phyloP scores from a whole-genome alignment of 2,113 vertebrate species.

The Pristiophorus japonicus region DNA sequence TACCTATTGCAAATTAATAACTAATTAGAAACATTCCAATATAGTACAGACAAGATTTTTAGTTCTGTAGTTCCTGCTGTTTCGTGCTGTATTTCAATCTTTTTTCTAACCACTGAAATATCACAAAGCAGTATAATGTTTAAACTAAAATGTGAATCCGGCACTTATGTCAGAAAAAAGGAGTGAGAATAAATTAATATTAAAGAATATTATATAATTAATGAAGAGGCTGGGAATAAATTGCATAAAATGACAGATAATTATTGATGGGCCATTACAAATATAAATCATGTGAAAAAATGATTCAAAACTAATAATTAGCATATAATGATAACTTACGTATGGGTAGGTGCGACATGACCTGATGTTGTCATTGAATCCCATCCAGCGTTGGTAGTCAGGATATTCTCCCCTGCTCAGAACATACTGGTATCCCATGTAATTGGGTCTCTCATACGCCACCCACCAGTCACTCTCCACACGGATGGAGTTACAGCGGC shows the following conservation, averaged over 20 bases:
- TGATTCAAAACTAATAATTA: background rate
- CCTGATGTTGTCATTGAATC: background rate
- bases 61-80: background rate
- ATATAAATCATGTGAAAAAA: background rate
- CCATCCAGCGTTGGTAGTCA: constrained; percentile 11
- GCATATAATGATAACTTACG: background rate
- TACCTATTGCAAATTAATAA: background rate
- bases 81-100: background rate
- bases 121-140: too few relatives aligned
- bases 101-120: background rate
- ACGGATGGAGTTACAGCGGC: constrained; percentile 41
- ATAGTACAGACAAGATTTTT: background rate
- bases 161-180: background rate
- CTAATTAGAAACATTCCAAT: background rate
- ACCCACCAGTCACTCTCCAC: constrained; percentile 49
- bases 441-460: constrained; percentile 53
- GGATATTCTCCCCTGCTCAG: background rate
- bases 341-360: background rate
- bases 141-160: background rate
- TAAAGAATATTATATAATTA: background rate
- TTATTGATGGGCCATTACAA: background rate
- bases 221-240: background rate
- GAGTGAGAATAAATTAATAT: background rate
- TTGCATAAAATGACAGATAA: background rate
- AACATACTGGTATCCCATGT: constrained; percentile 38